A percentile compares a stretch with the other conserved stretches of the same genome.
phyloP scores from a whole-genome alignment of 2,888 invertebrate genomes.

The Anoplius nigerrimus region DNA sequence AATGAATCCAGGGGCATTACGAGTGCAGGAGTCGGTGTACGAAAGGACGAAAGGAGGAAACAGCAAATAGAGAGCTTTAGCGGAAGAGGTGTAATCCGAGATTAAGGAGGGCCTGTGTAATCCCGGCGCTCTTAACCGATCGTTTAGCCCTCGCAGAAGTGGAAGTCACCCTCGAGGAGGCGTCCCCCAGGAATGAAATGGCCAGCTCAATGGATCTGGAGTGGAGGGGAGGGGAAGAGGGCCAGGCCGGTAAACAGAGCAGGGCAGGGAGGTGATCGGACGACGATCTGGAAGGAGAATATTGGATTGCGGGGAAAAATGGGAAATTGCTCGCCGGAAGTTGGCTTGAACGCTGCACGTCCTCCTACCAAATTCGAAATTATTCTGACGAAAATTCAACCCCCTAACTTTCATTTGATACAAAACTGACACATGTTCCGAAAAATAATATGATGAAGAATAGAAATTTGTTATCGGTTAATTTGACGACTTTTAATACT shows the following conservation, averaged over 20 bases:
- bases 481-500: too few relatives aligned
- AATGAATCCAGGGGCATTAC: too few relatives aligned
- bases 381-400: too few relatives aligned
- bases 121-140: conserved; percentile 51
- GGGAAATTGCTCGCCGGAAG: background rate
- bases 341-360: too few relatives aligned
- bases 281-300: conserved; percentile 3
- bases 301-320: background rate
- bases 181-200: conserved; percentile 6
- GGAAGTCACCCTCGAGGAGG: conserved; percentile 37
- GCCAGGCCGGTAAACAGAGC: background rate
- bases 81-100: conserved; percentile 48
- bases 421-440: too few relatives aligned
- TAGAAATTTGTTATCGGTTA: too few relatives aligned
- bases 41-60: too few relatives aligned
- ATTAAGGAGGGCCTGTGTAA: conserved; percentile 49
- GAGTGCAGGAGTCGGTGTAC: too few relatives aligned
- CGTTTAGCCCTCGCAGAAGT: conserved; percentile 47
- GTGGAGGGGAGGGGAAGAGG: conserved; percentile 15
- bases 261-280: conserved; percentile 29
- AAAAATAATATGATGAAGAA: too few relatives aligned
- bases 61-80: too few relatives aligned
- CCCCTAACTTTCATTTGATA: too few relatives aligned
- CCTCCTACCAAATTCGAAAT: too few relatives aligned
- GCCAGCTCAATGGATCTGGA: conserved; percentile 12